Base-by-base conservation (phyloP, 1,140 invertebrate genomes). In the Drosophila trapezifrons region DNA sequence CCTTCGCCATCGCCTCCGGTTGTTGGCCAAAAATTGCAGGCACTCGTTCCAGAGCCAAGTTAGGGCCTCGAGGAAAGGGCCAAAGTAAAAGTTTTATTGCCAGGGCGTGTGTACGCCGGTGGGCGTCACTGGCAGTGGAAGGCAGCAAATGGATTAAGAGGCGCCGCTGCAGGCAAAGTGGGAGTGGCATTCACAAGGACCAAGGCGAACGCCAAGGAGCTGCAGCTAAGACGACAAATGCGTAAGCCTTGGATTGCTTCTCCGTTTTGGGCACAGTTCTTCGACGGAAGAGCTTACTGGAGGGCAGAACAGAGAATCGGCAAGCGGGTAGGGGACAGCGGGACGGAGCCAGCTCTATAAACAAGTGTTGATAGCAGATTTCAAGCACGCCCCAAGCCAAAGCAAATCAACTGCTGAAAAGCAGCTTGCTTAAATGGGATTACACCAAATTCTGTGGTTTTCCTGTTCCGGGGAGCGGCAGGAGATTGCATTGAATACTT, bases 361-460 rank as follows among this genome's bases (percentile, higher is more conserved):
- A 84, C 81, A 84, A 84, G 80, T 84, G 81, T 84, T 83, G 81
- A 83, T 84, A 75, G 64, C 80, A 84, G 63, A 77, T 62, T 73
- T 56, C 42, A 56, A 52, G 77, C 77, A 78, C 75, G 67, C 57
- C 64, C 56, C 59, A 59, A 35, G 59, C 17, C 54, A 20, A 72
- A 74, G 35, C 65, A 66, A 47, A 66, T 62, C 72, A 42, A 62
- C 73, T 66, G 65, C 57, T 78, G 58, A 78, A 73, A 71, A 64
- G 76, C 79, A 78, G 79, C 79, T 79, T 83, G 63, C 73, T 83
- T 84, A 83, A 77, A 83, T 84, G 64, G 73, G 81, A 83, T 84
- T 84, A 84, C 80, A 84, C 55, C 60, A 64, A 77, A 80, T 84
- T 77, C 45, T 80, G 72, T 51, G 80, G 73, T 59, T 72, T 57